Percentiles rank a stretch among this genome's conserved stretches.
Conservation (phyloP, 2,888 invertebrate genomes). For the Saturnia japonica region DNA sequence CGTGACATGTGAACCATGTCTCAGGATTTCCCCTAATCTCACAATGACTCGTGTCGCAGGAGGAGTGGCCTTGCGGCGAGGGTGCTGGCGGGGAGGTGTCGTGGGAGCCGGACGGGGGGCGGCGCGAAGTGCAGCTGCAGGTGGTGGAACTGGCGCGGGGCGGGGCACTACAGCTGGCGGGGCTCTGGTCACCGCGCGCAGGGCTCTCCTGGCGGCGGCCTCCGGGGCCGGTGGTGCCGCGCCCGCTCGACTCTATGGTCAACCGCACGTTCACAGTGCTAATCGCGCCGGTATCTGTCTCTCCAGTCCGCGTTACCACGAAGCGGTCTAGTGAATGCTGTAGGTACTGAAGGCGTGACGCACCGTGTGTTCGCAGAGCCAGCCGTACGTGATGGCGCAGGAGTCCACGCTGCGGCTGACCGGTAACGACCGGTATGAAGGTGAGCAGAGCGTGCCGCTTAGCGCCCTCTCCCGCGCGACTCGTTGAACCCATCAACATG, state of each 20-base stretch:
- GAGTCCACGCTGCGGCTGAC: slow-evolving; percentile 83
- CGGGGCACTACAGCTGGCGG: slow-evolving; percentile 52
- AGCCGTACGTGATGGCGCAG: slow-evolving; percentile 94
- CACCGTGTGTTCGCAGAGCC: slow-evolving; percentile 80
- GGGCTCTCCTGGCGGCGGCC: slow-evolving; percentile 53
- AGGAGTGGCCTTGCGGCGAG: slow-evolving; percentile 38
- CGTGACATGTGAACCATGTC: no score
- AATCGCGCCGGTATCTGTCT: slow-evolving; percentile 49
- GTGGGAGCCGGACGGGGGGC: slow-evolving; percentile 55
- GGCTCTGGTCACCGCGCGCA: slow-evolving; percentile 52
- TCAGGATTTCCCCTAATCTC: no score
- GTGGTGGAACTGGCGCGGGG: slow-evolving; percentile 63
- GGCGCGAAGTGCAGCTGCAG: slow-evolving; percentile 48
- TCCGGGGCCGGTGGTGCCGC: slow-evolving; percentile 39
- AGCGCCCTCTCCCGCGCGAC: no score
- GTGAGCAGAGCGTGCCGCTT: slow-evolving; percentile 51
- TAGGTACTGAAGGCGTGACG: no score
- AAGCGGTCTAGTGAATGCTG: not conserved
- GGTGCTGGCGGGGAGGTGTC: slow-evolving; percentile 33
- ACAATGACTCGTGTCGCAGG: no score
- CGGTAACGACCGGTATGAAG: slow-evolving; percentile 93
- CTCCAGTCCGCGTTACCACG: not conserved
- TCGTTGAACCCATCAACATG: not conserved
- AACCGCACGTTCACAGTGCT: slow-evolving; percentile 70
- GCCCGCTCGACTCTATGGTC: slow-evolving; percentile 60